Conservation (phyloP, 1,140 invertebrate genomes). For the Bombus fervidus region DNA sequence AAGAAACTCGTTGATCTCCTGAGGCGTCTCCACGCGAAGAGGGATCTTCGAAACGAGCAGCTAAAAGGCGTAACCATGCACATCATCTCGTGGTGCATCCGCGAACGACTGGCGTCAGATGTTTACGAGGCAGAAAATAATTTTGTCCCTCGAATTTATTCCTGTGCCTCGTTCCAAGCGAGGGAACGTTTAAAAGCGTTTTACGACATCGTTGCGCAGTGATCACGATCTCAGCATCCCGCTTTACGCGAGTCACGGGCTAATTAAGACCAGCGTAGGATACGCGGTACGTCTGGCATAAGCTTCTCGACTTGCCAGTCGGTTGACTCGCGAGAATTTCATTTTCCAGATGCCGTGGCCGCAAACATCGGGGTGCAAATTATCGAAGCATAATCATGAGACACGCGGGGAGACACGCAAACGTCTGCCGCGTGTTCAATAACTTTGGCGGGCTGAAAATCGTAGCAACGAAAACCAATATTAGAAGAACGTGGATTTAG, state of each 20-base stretch:
- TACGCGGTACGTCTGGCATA: constrained; percentile 2
- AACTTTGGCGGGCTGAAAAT: not conserved
- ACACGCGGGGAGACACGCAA: too few relatives aligned
- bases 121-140: constrained; percentile 59
- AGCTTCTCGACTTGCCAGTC: constrained; percentile 23
- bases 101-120: not conserved
- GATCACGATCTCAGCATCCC: not conserved
- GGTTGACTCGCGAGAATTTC: constrained; percentile 50
- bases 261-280: constrained; percentile 59
- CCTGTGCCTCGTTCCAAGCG: not conserved
- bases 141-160: constrained; percentile 24
- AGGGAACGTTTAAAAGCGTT: constrained; percentile 52
- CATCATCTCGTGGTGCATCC: not conserved
- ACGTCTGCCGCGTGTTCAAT: constrained; percentile 2
- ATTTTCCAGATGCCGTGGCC: constrained; percentile 41
- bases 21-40: not conserved
- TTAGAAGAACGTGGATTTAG: too few relatives aligned
- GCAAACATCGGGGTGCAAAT: constrained; percentile 25
- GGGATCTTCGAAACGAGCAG: not conserved
- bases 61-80: not conserved
- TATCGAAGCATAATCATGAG: constrained; percentile 39
- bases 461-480: not conserved
- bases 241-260: not conserved
- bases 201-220: not conserved
- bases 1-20: not conserved